These are phyloP conservation scores for Erpobdella octoculata DNA, from an alignment of 2,888 invertebrate genomes.

Conservation along the genomic window DNA sequence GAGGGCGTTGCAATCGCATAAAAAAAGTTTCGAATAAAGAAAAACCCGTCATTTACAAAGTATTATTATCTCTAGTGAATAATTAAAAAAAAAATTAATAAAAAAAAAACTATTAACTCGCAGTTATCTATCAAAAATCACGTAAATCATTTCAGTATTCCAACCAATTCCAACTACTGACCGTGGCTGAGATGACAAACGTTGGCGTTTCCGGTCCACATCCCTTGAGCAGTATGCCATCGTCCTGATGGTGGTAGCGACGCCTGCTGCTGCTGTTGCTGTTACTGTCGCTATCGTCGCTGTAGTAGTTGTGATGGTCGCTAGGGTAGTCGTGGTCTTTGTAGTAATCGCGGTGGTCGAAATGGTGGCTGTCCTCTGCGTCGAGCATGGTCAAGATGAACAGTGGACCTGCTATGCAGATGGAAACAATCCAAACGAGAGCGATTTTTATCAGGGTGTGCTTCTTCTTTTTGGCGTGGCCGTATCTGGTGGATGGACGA, in stretches of 20 bases:
- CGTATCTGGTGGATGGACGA: constrained; percentile 27
- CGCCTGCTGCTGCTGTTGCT: background rate
- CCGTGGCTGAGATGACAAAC: constrained; percentile 40
- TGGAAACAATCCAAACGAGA: constrained; percentile 39
- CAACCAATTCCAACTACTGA: too few relatives aligned
- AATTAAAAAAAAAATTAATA: background rate
- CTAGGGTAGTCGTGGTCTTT: background rate
- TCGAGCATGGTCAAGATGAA: constrained; percentile 38
- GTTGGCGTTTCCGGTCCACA: constrained; percentile 40
- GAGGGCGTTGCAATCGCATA: too few relatives aligned
- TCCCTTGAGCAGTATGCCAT: constrained; percentile 35
- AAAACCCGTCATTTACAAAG: background rate
- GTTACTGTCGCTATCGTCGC: background rate
- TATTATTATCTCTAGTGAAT: background rate
- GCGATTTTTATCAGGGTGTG: constrained; percentile 39
- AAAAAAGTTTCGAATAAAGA: too few relatives aligned
- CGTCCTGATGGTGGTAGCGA: background rate
- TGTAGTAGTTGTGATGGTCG: background rate
- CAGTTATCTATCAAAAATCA: too few relatives aligned
- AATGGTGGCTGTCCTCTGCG: constrained; percentile 30
- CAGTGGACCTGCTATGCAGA: constrained; percentile 40
- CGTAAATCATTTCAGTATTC: too few relatives aligned
- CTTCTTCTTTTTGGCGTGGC: constrained; percentile 37
- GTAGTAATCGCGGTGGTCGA: background rate
- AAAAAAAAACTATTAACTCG: background rate